Percentiles rank a stretch among this genome's conserved stretches.
phyloP scores from a whole-genome alignment of 1,140 invertebrate genomes.

The Solenopsis fugax region DNA sequence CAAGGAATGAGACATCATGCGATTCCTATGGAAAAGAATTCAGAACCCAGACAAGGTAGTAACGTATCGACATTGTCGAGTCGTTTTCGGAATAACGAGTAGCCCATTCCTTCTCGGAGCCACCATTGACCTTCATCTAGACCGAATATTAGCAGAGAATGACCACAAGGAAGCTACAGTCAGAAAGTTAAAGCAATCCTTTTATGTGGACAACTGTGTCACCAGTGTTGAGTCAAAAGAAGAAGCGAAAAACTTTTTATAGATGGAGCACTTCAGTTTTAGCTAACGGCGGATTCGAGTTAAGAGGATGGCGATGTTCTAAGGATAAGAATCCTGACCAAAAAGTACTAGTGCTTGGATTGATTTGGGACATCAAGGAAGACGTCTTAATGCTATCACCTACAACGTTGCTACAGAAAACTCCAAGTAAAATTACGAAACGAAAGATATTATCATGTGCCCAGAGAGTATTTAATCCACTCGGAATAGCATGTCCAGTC shows the following conservation, averaged over 20 bases:
- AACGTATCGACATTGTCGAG: background rate
- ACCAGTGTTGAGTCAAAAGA: background rate
- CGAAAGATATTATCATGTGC: background rate
- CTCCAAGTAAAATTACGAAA: background rate
- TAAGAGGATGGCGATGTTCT: background rate
- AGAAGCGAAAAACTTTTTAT: background rate
- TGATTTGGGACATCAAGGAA: background rate
- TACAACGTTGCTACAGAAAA: background rate
- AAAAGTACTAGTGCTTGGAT: background rate
- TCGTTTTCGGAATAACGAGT: background rate
- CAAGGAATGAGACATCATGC: background rate
- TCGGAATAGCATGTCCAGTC: background rate
- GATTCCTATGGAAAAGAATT: background rate
- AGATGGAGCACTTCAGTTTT: background rate
- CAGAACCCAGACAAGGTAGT: background rate
- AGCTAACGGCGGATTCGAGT: background rate
- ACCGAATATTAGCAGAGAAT: background rate
- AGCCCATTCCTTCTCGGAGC: background rate
- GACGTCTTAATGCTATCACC: background rate
- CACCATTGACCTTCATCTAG: background rate
- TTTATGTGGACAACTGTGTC: too few relatives aligned
- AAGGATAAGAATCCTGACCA: too few relatives aligned
- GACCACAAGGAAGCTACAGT: background rate
- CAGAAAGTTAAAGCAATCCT: background rate
- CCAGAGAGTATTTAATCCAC: background rate